Base-by-base conservation (phyloP, 2,888 invertebrate genomes). In the Cheiracanthium punctorium region DNA sequence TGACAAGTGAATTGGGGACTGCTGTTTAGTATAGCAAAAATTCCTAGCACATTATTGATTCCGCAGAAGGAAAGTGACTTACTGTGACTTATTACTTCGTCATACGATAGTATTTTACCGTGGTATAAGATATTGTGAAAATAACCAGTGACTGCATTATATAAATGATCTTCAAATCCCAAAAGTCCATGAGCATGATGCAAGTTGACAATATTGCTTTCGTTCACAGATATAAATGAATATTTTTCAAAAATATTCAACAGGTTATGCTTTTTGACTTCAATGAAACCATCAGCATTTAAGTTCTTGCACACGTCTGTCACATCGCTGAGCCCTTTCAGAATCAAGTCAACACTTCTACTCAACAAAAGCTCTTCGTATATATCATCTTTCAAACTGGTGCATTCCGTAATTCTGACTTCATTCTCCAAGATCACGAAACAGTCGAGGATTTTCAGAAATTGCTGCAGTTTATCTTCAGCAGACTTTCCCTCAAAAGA, bases 121-220 rank as follows among this genome's bases (percentile, higher is more conserved):
- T 74, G 72, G 17, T 74, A 73, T 24, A 85, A 29, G 32, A 69
- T 69, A 33, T 73, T 73, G 20, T 73, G 58, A 79, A 85, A 85
- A 33, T 85, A 85, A 12, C 48, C 12, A 73, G 69, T 52, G 12
- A 74, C 58, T 7, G 64, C 48, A 7, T 70, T 67, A 28, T 58
- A 79, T 20, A 48, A 17, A 58, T 74, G 0, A 28, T 58, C 32
- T 1, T 79, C 64, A 74, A 70, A 79, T 2, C 74, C 79, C 8
- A 85, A 8, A 0, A 79, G n/a, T 12, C 84, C 79, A 74, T 79
- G 52, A 20, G 43, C 41, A 17, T 79, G 67, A 37, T 58, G 12
- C 41, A 85, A 4, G n/a, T 37, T 20, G 1, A 79, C 69, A 0
- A 37, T 48, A 37, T 20, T 12, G 20, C 58, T 24, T 30, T 17